Evolutionary conservation across 92 coral and sea anemone genomes (phyloP), one percentile per base, ranked within the genome.

Genomic region (Phenganax marumi): DNA sequence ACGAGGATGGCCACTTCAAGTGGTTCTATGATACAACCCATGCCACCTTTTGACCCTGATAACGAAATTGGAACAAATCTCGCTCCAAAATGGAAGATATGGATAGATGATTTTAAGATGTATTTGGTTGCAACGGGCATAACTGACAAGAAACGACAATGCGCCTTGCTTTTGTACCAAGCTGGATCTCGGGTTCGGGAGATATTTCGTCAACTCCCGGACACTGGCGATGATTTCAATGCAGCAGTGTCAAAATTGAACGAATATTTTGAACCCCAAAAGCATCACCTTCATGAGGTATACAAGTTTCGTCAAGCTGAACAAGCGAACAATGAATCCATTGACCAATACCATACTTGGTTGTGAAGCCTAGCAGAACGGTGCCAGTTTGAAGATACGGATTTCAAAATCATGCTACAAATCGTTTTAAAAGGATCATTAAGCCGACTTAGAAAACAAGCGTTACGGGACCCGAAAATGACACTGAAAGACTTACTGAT

Each of bases 201-300:
- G 39, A 75, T n/a, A n/a, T n/a, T n/a, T n/a, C n/a, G n/a, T n/a
- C n/a, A n/a, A n/a, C n/a, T n/a, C n/a, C n/a, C n/a, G 11, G 82
- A 56, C 17, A 86, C 89, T 26, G 89, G 89, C 33, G 84, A 74
- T 21, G 86, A 86, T 70, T 76, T 83, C 54, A 52, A 70, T 57
- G 73, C 85, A 22, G 90, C 90, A 14, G 53, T 54, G 43, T 84
- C 70, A 8, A 86, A 86, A 52, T 68, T 81, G 53, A 87, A 12
- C 66, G 84, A 16, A 21, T 70, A 87, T 24, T 87, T 87, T 64
- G 70, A 64, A 64, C 70, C 70, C 70, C 70, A 64, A 26, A 64
- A 64, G 33, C 70, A 64, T 64, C 33, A 39, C 39, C 47, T 64
- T 21, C 22, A 64, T 26, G 70, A 64, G 39, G 70, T 64, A 26